These are phyloP conservation scores for Boleophthalmus pectinirostris DNA, from an alignment of 2,113 vertebrate species.

Conservation along the genomic window DNA sequence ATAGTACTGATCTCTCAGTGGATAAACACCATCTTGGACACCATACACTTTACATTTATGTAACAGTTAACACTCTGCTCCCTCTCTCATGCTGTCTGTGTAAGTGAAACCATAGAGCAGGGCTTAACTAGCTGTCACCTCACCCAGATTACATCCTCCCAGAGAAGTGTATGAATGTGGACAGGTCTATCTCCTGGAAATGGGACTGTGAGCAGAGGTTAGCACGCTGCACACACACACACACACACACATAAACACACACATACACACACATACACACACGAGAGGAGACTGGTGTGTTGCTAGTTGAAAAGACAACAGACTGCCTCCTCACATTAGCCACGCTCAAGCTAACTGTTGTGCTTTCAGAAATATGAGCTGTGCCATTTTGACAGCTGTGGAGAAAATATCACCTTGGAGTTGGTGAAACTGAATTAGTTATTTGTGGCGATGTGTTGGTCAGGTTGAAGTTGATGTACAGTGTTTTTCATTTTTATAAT, in stretches of 20 bases:
- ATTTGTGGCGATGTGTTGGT: slow-evolving; percentile 6
- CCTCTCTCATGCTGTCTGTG: slow-evolving; percentile 18
- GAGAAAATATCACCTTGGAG: slow-evolving; percentile 11
- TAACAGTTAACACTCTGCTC: slow-evolving; percentile 1
- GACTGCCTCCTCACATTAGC: slow-evolving; percentile 19
- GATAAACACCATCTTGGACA: not conserved
- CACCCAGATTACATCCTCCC: slow-evolving; percentile 45
- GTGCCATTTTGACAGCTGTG: slow-evolving; percentile 6
- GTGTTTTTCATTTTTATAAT: no score
- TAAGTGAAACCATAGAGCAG: slow-evolving; percentile 42
- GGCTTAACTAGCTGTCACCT: slow-evolving; percentile 64
- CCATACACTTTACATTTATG: not conserved
- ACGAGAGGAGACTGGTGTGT: slow-evolving; percentile 21
- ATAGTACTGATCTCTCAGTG: not conserved
- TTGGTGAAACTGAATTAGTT: not conserved
- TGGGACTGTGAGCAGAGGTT: slow-evolving; percentile 41
- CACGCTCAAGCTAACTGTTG: slow-evolving; percentile 24
- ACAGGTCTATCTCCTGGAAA: slow-evolving; percentile 68
- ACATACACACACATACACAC: not conserved
- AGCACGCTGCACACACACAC: slow-evolving; percentile 2
- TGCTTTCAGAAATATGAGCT: slow-evolving; percentile 22
- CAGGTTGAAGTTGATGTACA: not conserved
- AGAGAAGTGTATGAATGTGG: slow-evolving; percentile 52
- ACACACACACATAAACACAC: no score
- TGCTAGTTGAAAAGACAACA: slow-evolving; percentile 25